Evolutionary conservation across 2,888 invertebrate species (phyloP), one percentile per base, ranked within the genome.

Genomic region (Timema podura): DNA sequence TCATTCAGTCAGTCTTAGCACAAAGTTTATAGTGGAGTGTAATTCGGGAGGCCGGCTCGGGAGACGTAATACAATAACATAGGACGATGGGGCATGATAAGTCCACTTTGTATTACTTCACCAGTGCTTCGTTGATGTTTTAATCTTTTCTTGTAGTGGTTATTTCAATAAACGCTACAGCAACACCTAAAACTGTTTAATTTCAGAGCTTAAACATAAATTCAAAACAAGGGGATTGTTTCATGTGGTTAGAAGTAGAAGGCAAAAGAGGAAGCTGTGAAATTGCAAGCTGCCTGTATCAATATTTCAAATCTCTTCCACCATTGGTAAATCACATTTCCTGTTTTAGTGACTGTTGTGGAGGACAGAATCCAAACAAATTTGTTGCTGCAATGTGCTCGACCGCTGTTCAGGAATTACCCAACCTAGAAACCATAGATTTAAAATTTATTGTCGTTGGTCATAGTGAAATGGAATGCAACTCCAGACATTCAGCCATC

Each of bases 221-320:
- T 54, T 54, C 6, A 54, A 54, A 54, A 16, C 6, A 54, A 54
- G n/a, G 54, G n/a, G 54, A 54, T 16, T 10, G 54, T 16, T 54
- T 15, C 54, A 54, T 10, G 5, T 54, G 54, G 54, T 15, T 16
- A 7, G 54, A 54, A 54, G 54, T 54, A 7, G 54, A 5, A 16
- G 54, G 54, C n/a, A 54, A 54, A 54, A 54, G 8, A 54, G 54
- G 54, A 10, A 54, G 54, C 54, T 54, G 54, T 54, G 54, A 54
- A 16, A 54, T 54, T 5, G 54, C 54, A 13, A 54, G 54, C 13
- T 54, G 6, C 16, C 11, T 8, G 9, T 54, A 54, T 16, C 54
- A 54, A 54, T 54, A 54, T 54, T 54, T 54, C 54, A 54, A 7
- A 13, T 54, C 54, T 54, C 54, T 54, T 54, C 54, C 54, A 54